phyloP scores from a whole-genome alignment of 2,888 invertebrate genomes.

The Rhingia campestris region DNA sequence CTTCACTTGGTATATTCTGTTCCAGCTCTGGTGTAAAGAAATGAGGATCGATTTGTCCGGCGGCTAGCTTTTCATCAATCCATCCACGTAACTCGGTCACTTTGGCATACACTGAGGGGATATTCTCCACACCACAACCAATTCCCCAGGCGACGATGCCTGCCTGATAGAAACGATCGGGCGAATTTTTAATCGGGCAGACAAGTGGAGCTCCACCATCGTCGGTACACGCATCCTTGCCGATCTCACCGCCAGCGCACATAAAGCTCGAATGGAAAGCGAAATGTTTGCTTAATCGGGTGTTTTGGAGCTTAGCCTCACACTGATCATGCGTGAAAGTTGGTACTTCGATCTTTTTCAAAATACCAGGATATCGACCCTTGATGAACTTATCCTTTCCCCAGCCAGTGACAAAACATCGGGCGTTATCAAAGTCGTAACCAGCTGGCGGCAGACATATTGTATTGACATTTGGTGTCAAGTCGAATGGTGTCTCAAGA shows the following conservation, averaged over 20 bases:
- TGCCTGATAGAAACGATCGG: constrained; percentile 79
- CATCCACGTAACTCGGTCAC: constrained; percentile 86
- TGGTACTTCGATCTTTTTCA: constrained; percentile 89
- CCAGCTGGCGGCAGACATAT: constrained; percentile 86
- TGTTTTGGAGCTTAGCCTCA: constrained; percentile 84
- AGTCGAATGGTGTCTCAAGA: constrained; percentile 85
- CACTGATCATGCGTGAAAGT: constrained; percentile 84
- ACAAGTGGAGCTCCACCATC: constrained; percentile 92
- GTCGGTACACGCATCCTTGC: constrained; percentile 89
- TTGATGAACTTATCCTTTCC: constrained; percentile 79
- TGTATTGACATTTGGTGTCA: constrained; percentile 87
- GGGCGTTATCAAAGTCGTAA: constrained; percentile 77
- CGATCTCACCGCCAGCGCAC: constrained; percentile 90
- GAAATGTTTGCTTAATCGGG: constrained; percentile 88
- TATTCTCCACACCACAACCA: constrained; percentile 87
- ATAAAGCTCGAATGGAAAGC: constrained; percentile 87
- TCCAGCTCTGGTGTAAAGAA: constrained; percentile 76
- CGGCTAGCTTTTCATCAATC: constrained; percentile 85
- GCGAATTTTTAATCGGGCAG: constrained; percentile 85
- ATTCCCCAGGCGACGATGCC: constrained; percentile 93
- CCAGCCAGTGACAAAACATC: constrained; percentile 81
- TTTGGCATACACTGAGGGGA: constrained; percentile 90
- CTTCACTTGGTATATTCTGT: no score
- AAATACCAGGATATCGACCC: constrained; percentile 85
- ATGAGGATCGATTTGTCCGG: constrained; percentile 73